Evolutionary conservation across 2,113 vertebrate genomes (phyloP), one percentile per base, ranked within the genome.

Genomic region (Ranitomeya imitator): DNA sequence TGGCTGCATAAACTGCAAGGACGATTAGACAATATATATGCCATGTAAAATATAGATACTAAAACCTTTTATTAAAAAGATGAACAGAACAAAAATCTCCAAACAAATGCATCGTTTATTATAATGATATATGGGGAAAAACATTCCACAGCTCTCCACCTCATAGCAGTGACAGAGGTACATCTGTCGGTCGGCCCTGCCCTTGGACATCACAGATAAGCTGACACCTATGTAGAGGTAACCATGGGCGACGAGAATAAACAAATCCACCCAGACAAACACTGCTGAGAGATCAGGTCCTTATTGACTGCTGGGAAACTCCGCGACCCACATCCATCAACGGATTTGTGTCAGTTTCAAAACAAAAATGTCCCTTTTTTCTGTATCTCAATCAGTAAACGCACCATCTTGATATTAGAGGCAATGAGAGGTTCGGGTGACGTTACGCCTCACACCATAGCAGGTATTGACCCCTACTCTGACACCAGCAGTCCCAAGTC

Each of bases 161-260:
- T 76, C 18, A 74, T 15, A 52, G 45, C 51, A 76, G 73, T 52
- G 45, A 76, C 7, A 1, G 15, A 37, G 19, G 37, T 15, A 9
- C 1, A n/a, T 9, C 19, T 74, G 37, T 51, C 45, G 51, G 37
- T 51, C 45, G 51, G 73, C 73, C n/a, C 57, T 79, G 77, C 51
- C 52, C 77, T 79, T 55, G 77, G 21, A 79, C 57, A 79, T 51
- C 10, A n/a, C 77, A 55, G 52, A 79, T 79, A 55, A 79, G 77
- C 51, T 7, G 9, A 23, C 21, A 26, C 21, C 76, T 78, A 23
- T 78, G 45, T 78, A 23, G 21, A 23, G 21, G 51, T 57, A 79
- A 55, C 77, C 52, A 55, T 6, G 4, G 21, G 52, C 77, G 15
- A 79, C 7, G 52, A 18, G n/a, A 55, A 57, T 54, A 54, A 79